phyloP scores from a whole-genome alignment of 1,140 invertebrate species.

The Lethrus apterus region DNA sequence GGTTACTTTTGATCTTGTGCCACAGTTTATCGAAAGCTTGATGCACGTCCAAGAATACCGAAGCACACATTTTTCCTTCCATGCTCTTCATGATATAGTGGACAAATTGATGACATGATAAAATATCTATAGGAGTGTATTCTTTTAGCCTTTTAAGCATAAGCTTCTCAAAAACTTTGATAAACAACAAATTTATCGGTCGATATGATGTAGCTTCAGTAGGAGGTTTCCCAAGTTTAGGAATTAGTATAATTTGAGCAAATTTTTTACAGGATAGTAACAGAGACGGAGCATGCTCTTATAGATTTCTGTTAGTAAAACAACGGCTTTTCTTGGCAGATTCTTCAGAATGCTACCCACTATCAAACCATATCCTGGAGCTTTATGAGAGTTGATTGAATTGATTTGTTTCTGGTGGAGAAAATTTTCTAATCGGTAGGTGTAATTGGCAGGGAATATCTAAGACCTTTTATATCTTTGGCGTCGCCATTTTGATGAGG shows the following conservation, averaged over 20 bases:
- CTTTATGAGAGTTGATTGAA: slow-evolving; percentile 12
- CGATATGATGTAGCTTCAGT: slow-evolving; percentile 17
- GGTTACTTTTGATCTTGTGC: no score
- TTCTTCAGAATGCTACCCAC: slow-evolving; percentile 17
- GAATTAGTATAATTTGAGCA: slow-evolving; percentile 18
- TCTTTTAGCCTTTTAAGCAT: slow-evolving; percentile 19
- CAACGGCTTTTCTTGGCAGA: slow-evolving; percentile 15
- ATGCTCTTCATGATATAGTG: no score
- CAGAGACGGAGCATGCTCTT: slow-evolving; percentile 2
- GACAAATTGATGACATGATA: no score
- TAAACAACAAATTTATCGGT: slow-evolving; percentile 20
- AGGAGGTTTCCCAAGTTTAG: slow-evolving; percentile 21
- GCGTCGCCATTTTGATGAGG: neutral
- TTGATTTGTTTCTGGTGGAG: slow-evolving; percentile 4
- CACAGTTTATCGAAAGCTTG: no score
- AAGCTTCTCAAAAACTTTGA: slow-evolving; percentile 23
- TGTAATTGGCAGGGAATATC: neutral
- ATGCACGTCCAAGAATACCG: no score
- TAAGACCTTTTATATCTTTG: no score
- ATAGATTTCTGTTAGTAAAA: slow-evolving; percentile 9
- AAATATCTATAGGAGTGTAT: no score
- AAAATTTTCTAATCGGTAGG: neutral
- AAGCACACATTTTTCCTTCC: no score
- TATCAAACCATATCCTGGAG: slow-evolving; percentile 21
- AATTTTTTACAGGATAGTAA: slow-evolving; percentile 14